Evolutionary conservation across 2,797 vertebrate genomes (phyloP), one percentile per base, ranked within the genome.

Genomic region (Emys orbicularis): DNA sequence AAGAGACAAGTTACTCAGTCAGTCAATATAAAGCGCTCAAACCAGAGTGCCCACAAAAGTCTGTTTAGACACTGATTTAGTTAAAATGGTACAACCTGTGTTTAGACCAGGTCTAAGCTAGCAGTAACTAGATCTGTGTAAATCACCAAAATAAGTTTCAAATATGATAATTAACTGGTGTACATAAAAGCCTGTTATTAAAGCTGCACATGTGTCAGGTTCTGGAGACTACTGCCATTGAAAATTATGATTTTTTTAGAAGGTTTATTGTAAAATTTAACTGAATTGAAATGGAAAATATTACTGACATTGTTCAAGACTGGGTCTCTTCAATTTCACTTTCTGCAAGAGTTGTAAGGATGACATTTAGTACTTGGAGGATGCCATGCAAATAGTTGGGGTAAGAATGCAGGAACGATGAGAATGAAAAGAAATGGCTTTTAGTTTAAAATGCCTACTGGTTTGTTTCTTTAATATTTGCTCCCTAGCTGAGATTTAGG

Each of bases 231-330:
- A 65, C 34, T 47, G 25, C 87, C 25, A 79, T 0, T 34, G 76
- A 52, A 90, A 87, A 90, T 56, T 19, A 72, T 3, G 79, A 47
- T 27, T 93, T 79, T 91, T 87, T 37, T 90, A 54, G 37, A 53
- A 8, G 15, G 21, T 41, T 31, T 65, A 65, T n/a, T 21, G 59
- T 81, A 79, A 90, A 37, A 89, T 6, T 57, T 50, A 10, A 81
- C 47, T 91, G 53, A 87, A 31, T 80, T 92, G 84, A 94, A 95
- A 74, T 37, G n/a, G 91, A 97, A 95, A 88, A 8, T 59, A 65
- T 47, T 37, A 25, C 54, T 57, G 27, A 59, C 56, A 25, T 29
- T 57, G 12, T 57, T 12, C 61, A 65, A 65, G 61, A n/a, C 15
- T 18, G 15, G 34, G 7, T 65, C 15, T 65, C 61, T 65, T n/a